phyloP scores from a whole-genome alignment of 2,113 vertebrate genomes.

The Trichechus manatus region DNA sequence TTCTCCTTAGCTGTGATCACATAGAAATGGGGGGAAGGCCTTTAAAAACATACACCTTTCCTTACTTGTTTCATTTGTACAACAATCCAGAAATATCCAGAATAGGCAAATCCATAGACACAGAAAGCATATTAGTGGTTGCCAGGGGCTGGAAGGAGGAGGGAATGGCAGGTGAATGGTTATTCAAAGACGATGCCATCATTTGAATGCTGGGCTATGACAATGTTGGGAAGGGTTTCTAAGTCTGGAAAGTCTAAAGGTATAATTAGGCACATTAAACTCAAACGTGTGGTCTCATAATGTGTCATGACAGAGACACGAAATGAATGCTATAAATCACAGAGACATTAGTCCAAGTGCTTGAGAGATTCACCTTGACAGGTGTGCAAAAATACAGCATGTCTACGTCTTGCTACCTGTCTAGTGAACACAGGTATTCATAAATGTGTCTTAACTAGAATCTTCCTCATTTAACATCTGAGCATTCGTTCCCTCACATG shows the following conservation, averaged over 20 bases:
- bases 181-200: slow-evolving; percentile 13
- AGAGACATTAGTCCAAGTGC: neutral
- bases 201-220: neutral
- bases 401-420: neutral
- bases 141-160: neutral
- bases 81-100: neutral
- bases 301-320: neutral
- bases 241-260: slow-evolving; percentile 18
- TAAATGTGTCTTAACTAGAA: neutral
- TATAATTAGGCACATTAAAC: neutral
- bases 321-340: neutral
- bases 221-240: neutral
- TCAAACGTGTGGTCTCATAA: neutral
- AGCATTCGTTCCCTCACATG: neutral
- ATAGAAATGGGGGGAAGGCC: neutral
- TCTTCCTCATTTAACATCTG: neutral
- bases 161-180: neutral
- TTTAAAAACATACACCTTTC: neutral
- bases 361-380: neutral
- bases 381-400: neutral
- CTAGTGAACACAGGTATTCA: neutral
- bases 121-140: neutral
- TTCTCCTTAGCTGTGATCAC: neutral
- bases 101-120: neutral
- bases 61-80: neutral